Percentiles rank a stretch among this genome's conserved stretches.
Evolutionary conservation across 1,140 invertebrate species (phyloP).

Genomic region (Hermatobates lingyangjiaoensis): DNA sequence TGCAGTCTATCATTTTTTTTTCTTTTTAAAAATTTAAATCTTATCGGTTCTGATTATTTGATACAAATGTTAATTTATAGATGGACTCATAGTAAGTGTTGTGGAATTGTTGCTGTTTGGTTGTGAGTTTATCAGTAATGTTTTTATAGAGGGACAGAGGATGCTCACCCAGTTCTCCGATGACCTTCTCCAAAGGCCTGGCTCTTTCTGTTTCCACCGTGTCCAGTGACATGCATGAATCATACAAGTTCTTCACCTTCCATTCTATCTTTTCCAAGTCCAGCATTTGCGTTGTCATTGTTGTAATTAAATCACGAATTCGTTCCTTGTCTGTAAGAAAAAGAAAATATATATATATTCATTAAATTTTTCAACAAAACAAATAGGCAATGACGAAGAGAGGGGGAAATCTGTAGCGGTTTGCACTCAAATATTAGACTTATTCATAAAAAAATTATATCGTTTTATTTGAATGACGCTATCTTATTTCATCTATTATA

Average conservation of each 20-base stretch:
- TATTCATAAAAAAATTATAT: background rate
- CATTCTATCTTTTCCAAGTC: conserved; percentile 18
- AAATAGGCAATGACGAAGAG: background rate
- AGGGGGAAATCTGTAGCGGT: conserved; percentile 1
- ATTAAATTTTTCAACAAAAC: no score
- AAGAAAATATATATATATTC: background rate
- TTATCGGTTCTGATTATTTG: background rate
- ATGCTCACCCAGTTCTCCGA: conserved; percentile 20
- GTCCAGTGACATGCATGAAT: conserved; percentile 24
- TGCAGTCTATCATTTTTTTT: no score
- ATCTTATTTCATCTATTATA: background rate
- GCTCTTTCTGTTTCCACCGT: conserved; percentile 23
- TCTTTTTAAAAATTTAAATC: no score
- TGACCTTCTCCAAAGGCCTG: conserved; percentile 21
- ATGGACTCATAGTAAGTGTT: no score
- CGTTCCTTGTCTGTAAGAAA: conserved; percentile 16
- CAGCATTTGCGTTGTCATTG: conserved; percentile 16
- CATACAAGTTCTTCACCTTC: conserved; percentile 25
- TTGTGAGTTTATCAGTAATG: no score
- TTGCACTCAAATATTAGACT: background rate
- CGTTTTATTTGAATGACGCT: background rate
- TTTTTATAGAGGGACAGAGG: background rate
- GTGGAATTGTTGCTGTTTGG: no score
- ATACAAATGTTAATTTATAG: background rate
- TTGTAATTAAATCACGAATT: conserved; percentile 20